Evolutionary conservation across 2,113 vertebrate species (phyloP), one percentile per base, ranked within the genome.

Genomic region (Pterocles burchelli): DNA sequence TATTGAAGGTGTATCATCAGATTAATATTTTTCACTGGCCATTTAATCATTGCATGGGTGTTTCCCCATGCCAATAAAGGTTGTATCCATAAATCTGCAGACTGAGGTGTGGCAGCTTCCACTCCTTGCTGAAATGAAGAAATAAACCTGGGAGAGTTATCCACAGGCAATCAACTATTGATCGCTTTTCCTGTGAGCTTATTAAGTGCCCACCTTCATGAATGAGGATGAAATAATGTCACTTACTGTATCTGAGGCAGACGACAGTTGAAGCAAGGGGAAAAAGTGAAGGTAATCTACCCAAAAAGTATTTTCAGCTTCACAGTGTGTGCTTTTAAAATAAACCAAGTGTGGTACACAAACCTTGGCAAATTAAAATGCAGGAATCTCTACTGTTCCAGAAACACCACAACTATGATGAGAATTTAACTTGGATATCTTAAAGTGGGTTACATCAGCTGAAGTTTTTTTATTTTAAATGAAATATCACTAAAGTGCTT

Each of bases 261-360:
- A 80, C 1, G 9, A 84, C 82, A 88, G 31, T 54, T 93, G 82
- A 97, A 92, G 61, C 54, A 86, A 86, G 25, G 21, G 36, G n/a
- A 2, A 86, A 93, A 94, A 94, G 31, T 72, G 78, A 94, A 95
- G 41, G 74, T 57, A 96, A 96, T 96, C 73, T 87, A 79, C 76
- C 43, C 48, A 72, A 78, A 94, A 90, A 90, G 85, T 87, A 87
- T 92, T 94, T 97, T 90, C 94, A 95, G 65, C 88, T 95, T 96
- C 88, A 93, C 36, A 57, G 77, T 45, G 33, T 58, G 6, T 48
- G 63, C 73, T 85, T 92, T 76, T 92, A 87, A 83, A 95, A 88
- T 87, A 93, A 94, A 93, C 31, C 52, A 66, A 79, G 70, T 89
- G 73, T 70, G 62, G 45, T 25, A 96, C 91, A 86, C 49, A 94